Percentiles rank a stretch among this genome's conserved stretches.
These are phyloP conservation scores for Peribatodes rhomboidaria DNA, from an alignment of 2,888 invertebrate species.

Conservation along the genomic window DNA sequence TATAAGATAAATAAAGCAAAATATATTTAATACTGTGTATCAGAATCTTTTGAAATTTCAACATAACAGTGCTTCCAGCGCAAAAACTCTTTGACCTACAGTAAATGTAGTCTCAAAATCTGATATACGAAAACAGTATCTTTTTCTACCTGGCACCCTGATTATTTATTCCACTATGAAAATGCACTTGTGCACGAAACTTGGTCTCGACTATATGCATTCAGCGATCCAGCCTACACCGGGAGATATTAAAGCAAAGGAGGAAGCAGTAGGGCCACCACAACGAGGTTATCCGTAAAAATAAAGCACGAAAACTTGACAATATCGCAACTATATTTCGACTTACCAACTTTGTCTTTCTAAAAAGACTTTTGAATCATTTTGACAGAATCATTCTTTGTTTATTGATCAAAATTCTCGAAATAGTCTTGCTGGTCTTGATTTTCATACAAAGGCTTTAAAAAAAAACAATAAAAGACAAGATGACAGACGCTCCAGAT, in stretches of 20 bases:
- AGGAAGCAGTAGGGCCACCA: conserved; percentile 37
- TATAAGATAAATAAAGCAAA: too few relatives aligned
- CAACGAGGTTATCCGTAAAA: background rate
- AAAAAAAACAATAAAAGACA: conserved; percentile 8
- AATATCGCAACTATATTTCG: too few relatives aligned
- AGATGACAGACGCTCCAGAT: conserved; percentile 15
- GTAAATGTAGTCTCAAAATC: conserved; percentile 33
- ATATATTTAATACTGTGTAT: too few relatives aligned
- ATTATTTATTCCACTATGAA: conserved; percentile 69
- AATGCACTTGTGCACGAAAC: conserved; percentile 73
- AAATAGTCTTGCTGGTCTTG: background rate
- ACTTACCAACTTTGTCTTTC: too few relatives aligned
- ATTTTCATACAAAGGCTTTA: background rate
- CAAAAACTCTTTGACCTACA: conserved; percentile 13
- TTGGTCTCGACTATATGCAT: conserved; percentile 63
- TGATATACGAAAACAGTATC: conserved; percentile 41
- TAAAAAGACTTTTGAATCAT: background rate
- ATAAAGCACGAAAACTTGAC: background rate
- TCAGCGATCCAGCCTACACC: conserved; percentile 66
- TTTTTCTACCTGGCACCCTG: conserved; percentile 51
- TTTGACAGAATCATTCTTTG: background rate
- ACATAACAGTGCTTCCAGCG: background rate
- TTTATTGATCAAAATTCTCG: background rate
- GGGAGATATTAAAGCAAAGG: conserved; percentile 65
- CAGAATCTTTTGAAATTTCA: too few relatives aligned